phyloP scores from a whole-genome alignment of 2,797 vertebrate species.

The Gymnodraco acuticeps region DNA sequence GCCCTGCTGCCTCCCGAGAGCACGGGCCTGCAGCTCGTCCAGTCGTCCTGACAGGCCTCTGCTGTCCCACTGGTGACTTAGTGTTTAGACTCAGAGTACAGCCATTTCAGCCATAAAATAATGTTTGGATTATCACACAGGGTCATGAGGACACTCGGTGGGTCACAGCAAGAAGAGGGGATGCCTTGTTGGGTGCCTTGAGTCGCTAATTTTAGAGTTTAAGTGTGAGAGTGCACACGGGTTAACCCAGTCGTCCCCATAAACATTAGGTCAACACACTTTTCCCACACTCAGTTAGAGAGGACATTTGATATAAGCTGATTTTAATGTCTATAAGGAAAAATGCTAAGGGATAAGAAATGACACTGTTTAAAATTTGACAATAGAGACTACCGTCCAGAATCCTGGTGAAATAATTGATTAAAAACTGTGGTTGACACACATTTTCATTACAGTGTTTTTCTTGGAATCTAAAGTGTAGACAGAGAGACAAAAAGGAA shows the following conservation, averaged over 20 bases:
- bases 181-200: neutral
- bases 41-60: slow-evolving; percentile 10
- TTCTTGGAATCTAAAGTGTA: slow-evolving; percentile 1
- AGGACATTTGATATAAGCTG: neutral
- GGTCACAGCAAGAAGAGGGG: slow-evolving; percentile 15
- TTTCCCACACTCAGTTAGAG: slow-evolving; percentile 11
- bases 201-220: slow-evolving; percentile 10
- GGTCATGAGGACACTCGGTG: slow-evolving; percentile 17
- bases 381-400: neutral
- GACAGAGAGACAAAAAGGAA: slow-evolving; percentile 7
- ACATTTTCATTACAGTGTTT: neutral
- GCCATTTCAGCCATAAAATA: slow-evolving; percentile 15
- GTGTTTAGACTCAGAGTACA: slow-evolving; percentile 7
- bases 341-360: neutral
- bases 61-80: slow-evolving; percentile 17
- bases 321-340: neutral
- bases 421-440: neutral
- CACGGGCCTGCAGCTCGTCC: slow-evolving; percentile 47
- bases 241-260: neutral
- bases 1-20: slow-evolving; percentile 32
- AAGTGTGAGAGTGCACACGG: slow-evolving; percentile 2
- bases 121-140: slow-evolving; percentile 36
- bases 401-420: slow-evolving; percentile 4
- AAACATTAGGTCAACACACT: slow-evolving; percentile 3
- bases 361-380: neutral